Evolutionary conservation across 2,113 vertebrate genomes (phyloP).

Genomic region (Eurypyga helias): DNA sequence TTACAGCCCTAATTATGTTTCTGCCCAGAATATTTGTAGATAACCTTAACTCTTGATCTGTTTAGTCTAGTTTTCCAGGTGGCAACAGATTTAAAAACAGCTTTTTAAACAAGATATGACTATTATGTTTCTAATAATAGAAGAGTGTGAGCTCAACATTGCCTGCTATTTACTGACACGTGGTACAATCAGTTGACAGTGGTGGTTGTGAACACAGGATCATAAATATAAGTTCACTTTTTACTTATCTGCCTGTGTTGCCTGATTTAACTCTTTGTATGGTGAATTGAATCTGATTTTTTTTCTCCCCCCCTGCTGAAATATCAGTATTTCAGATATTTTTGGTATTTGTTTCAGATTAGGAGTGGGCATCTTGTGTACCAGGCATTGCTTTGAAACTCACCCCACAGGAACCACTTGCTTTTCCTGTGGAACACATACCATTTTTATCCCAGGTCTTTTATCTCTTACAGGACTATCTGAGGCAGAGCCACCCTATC

Average conservation of each 20-base stretch:
- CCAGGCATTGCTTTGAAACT: background rate
- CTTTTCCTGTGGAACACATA: background rate
- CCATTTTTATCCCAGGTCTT: background rate
- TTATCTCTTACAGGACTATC: background rate
- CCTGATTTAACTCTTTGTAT: constrained; percentile 37
- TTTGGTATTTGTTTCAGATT: background rate
- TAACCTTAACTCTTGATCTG: constrained; percentile 75
- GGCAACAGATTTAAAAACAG: constrained; percentile 78
- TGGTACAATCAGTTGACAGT: constrained; percentile 55
- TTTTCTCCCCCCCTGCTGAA: background rate
- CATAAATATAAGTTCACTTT: constrained; percentile 54
- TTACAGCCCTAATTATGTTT: constrained; percentile 74
- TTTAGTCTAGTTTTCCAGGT: constrained; percentile 82
- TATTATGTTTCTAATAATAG: constrained; percentile 77
- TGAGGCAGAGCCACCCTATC: background rate
- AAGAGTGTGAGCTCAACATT: constrained; percentile 59
- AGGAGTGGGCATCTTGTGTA: background rate
- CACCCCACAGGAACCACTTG: background rate
- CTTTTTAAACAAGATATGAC: constrained; percentile 74
- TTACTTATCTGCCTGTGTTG: constrained; percentile 34
- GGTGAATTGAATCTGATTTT: background rate
- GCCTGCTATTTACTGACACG: constrained; percentile 53
- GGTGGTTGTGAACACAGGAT: constrained; percentile 41
- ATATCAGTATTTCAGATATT: background rate
- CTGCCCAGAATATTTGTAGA: constrained; percentile 72